Percentiles rank a stretch among this genome's conserved stretches.
These are phyloP conservation scores for Leptogaster cylindrica DNA, from an alignment of 2,888 invertebrate species.

Conservation along the genomic window DNA sequence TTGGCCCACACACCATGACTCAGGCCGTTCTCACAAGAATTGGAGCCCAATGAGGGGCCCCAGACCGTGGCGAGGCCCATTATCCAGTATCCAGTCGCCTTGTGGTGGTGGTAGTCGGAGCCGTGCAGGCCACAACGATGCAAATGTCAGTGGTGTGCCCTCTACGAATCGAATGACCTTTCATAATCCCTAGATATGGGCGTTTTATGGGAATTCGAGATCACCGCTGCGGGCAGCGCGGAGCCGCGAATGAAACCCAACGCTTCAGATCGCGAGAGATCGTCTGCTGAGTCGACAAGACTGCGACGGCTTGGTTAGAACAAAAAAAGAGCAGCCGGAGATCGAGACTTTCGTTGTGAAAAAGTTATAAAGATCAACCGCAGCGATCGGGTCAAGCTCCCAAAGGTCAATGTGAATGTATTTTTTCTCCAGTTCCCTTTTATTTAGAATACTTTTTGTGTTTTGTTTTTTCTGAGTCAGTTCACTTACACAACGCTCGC, in stretches of 20 bases:
- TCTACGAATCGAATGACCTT: slow-evolving; percentile 35
- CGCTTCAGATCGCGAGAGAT: slow-evolving; percentile 15
- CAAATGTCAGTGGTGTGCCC: slow-evolving; percentile 33
- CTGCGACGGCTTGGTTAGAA: slow-evolving; percentile 33
- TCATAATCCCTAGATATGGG: slow-evolving; percentile 36
- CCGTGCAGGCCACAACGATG: not conserved
- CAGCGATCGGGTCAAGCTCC: slow-evolving; percentile 32
- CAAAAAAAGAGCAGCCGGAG: not conserved
- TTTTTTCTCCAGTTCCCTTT: too few relatives aligned
- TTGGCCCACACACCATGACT: slow-evolving; percentile 13
- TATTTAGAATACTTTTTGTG: too few relatives aligned
- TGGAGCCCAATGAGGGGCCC: slow-evolving; percentile 6
- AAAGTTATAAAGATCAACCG: slow-evolving; percentile 29
- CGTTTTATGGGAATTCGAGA: slow-evolving; percentile 39
- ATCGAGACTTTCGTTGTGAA: slow-evolving; percentile 18
- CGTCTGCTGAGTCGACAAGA: slow-evolving; percentile 36
- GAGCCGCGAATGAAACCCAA: slow-evolving; percentile 33
- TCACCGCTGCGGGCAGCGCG: slow-evolving; percentile 30
- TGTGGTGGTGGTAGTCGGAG: not conserved
- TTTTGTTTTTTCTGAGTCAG: slow-evolving; percentile 32
- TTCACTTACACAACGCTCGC: not conserved
- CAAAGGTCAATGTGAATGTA: slow-evolving; percentile 32
- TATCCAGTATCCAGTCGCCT: slow-evolving; percentile 6
- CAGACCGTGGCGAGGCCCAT: not conserved
- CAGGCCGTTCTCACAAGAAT: slow-evolving; percentile 27